Conservation (phyloP, 2,888 invertebrate species). For the Osmoderma eremita region DNA sequence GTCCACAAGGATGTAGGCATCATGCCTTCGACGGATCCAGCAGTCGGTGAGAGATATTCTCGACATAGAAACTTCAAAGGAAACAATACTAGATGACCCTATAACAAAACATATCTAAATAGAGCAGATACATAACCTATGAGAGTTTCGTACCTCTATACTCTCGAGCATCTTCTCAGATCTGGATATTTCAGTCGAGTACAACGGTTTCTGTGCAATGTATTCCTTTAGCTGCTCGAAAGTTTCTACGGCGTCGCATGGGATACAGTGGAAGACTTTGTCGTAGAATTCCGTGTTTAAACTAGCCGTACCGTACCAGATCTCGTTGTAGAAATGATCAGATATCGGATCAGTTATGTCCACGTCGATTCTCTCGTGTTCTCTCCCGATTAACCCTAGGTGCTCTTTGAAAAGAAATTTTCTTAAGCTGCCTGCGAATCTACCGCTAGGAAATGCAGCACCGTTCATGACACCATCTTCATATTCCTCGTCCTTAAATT, state of each 20-base stretch:
- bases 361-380: conserved; percentile 61
- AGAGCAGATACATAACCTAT: conserved; percentile 1
- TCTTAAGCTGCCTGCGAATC: conserved; percentile 86
- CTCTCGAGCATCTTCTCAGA: conserved; percentile 79
- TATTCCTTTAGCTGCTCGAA: conserved; percentile 82
- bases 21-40: conserved; percentile 88
- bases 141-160: conserved; percentile 69
- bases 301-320: conserved; percentile 84
- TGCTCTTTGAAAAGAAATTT: conserved; percentile 92
- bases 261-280: conserved; percentile 89
- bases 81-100: conserved; percentile 89
- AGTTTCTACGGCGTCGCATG: conserved; percentile 82
- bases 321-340: conserved; percentile 83
- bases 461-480: conserved; percentile 86
- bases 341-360: conserved; percentile 83
- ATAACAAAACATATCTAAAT: conserved; percentile 44
- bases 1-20: conserved; percentile 95
- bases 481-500: conserved; percentile 77
- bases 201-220: conserved; percentile 78
- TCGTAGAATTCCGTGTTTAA: conserved; percentile 91
- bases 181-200: conserved; percentile 75
- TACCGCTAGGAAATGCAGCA: conserved; percentile 81
- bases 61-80: conserved; percentile 90
- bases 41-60: conserved; percentile 85
- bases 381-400: conserved; percentile 74